Evolutionary conservation across 2,888 invertebrate species (phyloP), one percentile per base, ranked within the genome.

Genomic region (Hirudinaria manillensis): DNA sequence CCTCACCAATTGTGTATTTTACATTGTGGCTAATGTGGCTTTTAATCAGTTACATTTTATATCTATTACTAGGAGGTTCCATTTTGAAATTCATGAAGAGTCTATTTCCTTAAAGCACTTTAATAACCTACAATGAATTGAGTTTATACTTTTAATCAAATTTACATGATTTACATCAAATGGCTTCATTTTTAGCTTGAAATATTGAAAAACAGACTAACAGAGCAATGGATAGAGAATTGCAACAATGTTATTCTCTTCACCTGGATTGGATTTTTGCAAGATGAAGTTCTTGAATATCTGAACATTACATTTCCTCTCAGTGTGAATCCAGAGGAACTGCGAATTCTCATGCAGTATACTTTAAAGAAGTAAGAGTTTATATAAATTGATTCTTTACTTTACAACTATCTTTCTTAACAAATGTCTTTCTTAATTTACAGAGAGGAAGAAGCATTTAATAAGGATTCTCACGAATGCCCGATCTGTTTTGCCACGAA

Each of bases 181-280:
- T 16, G 10, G 45, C 13, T 68, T 34, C 89, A 83, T 68, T 32
- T 34, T 32, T 32, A 68, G 68, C 89, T 86, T 79, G 81, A 82
- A n/a, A 89, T 89, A 89, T 85, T 86, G 72, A 85, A 27, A 32
- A 38, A 29, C 16, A 36, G 87, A 77, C 81, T 89, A 70, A 88
- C 89, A 79, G 79, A 82, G 21, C 80, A 89, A 0, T 89, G 89
- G 89, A 82, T 84, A 61, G 86, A 87, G 74, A 87, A 86, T 78
- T 79, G 82, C 77, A 87, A 87, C 2, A 83, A 85, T 78, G 88
- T 88, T 45, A 85, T 89, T 53, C 81, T 89, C 10, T 89, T 86
- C 79, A 82, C 82, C n/a, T 89, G 89, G 89, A 85, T 86, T 71
- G 85, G 85, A 38, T 89, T 88, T 79, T 81, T 89, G 0, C 87